Percentiles rank a stretch among this genome's conserved stretches.
phyloP scores from a whole-genome alignment of 1,140 invertebrate genomes.

The Musca vetustissima region DNA sequence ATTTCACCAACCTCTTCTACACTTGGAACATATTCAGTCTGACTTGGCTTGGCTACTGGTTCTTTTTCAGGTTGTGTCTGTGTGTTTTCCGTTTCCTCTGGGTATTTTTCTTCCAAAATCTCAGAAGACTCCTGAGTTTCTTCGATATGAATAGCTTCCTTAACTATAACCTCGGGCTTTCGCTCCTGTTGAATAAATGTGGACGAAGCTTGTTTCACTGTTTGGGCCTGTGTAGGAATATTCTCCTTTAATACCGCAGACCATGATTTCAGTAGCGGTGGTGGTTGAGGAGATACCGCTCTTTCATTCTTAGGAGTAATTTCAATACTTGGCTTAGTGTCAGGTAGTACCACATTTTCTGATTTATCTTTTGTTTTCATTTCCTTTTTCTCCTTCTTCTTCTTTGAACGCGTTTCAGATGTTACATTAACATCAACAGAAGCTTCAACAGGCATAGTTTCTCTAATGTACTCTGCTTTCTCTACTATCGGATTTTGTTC shows the following conservation, averaged over 20 bases:
- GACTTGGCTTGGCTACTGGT: neutral
- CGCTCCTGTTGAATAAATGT: neutral
- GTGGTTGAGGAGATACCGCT: neutral
- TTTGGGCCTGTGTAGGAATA: neutral
- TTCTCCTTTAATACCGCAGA: constrained; percentile 2
- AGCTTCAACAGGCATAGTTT: too few relatives aligned
- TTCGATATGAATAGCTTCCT: neutral
- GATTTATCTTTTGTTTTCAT: too few relatives aligned
- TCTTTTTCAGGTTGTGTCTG: neutral
- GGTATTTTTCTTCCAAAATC: neutral
- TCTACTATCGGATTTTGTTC: neutral
- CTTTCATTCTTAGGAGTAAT: neutral
- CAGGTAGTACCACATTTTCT: too few relatives aligned
- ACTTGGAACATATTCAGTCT: neutral
- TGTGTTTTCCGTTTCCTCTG: neutral
- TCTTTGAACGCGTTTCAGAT: too few relatives aligned
- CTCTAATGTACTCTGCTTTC: too few relatives aligned
- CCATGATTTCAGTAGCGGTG: neutral
- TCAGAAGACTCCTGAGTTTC: neutral
- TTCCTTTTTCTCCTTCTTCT: too few relatives aligned
- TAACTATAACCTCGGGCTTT: neutral
- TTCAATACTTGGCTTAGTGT: too few relatives aligned
- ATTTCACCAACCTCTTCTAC: too few relatives aligned
- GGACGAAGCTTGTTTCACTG: neutral
- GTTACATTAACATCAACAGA: too few relatives aligned